Base-by-base conservation (phyloP, 2,797 vertebrate genomes). In the Sebastes oblongus region DNA sequence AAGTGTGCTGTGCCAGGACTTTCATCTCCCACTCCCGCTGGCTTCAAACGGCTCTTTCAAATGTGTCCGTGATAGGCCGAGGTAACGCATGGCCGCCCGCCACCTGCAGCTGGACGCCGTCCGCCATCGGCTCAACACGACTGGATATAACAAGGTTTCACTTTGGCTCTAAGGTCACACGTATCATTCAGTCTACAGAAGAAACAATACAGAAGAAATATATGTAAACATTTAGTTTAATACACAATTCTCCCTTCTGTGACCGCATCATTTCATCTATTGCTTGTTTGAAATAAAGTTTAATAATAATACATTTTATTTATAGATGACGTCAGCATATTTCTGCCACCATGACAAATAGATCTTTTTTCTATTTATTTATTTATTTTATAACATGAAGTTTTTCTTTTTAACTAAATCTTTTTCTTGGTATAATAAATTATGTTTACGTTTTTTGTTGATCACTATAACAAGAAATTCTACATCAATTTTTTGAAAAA, bases 41-140 rank as follows among this genome's bases (percentile, higher is more conserved):
- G 83, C 93, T 91, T 94, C 92, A 94, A 94, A 94, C 88, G n/a
- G 62, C 25, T 55, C 88, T 85, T 90, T 92, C 72, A 93, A 88
- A 88, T 62, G 73, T 61, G 86, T 78, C 81, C 66, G 59, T 81
- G 84, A 84, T 79, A 72, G 83, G 78, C 61, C 22, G 36, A 82
- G 82, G 76, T 62, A 64, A 77, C 64, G 13, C 59, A 8, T 62
- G 8, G 50, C 66, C 65, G 55, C 76, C 71, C 54, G 59, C 70
- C 29, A 1, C 66, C 30, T 65, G 27, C 77, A 55, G 79, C 77
- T 50, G 5, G 8, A 10, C 8, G 0, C 54, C 1, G 14, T 30
- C 66, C 29, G 68, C 75, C 67, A 27, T 3, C 29, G 7, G 70
- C 77, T 72, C 60, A 16, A 2, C 34, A 39, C 9, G 4, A 24